Conservation (phyloP, 2,888 invertebrate species). For the Leptura quadrifasciata region DNA sequence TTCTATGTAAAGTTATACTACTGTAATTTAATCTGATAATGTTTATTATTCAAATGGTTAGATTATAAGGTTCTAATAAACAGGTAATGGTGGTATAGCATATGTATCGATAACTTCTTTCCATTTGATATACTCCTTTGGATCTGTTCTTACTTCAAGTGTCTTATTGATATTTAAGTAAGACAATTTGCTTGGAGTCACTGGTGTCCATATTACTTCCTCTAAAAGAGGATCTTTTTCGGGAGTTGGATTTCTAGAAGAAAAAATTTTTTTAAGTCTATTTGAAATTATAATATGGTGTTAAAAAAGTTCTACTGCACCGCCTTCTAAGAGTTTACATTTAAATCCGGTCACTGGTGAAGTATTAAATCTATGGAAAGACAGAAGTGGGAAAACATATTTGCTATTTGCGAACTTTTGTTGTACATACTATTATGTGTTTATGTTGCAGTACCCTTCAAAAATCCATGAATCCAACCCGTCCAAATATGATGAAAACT, state of each 20-base stretch:
- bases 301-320: too few species aligned
- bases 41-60: too few species aligned
- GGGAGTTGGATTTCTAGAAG: constrained; percentile 44
- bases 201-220: constrained; percentile 37
- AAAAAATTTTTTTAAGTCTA: not conserved
- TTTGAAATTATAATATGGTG: too few species aligned
- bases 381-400: too few species aligned
- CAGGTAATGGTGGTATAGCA: constrained; percentile 5
- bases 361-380: too few species aligned
- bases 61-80: not conserved
- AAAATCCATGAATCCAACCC: too few species aligned
- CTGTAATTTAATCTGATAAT: not conserved
- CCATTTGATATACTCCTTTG: constrained; percentile 40
- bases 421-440: too few species aligned
- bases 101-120: constrained; percentile 42
- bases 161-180: constrained; percentile 47
- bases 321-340: too few species aligned
- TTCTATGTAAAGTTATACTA: not conserved
- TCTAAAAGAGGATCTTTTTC: constrained; percentile 22
- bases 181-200: constrained; percentile 20
- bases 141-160: constrained; percentile 43
- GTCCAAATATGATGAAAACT: too few species aligned
- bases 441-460: too few species aligned
- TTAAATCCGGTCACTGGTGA: too few species aligned
- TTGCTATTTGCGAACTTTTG: too few species aligned